These are phyloP conservation scores for Cephus runcator DNA, from an alignment of 2,888 invertebrate genomes.

Conservation along the genomic window DNA sequence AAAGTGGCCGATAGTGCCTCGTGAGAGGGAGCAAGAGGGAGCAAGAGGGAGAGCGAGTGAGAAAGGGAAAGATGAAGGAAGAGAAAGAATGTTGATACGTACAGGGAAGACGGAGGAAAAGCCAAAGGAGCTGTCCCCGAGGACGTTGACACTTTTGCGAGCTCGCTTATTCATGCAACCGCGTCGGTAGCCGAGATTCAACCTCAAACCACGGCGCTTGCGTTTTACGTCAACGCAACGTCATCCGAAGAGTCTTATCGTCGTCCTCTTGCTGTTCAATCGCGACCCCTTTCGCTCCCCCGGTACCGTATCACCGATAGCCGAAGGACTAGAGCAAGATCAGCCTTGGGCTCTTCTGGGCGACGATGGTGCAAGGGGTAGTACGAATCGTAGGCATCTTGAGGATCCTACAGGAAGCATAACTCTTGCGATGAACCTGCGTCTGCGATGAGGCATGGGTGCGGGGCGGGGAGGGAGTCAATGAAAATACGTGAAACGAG, in stretches of 20 bases:
- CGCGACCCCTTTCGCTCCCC: not conserved
- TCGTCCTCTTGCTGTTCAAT: not conserved
- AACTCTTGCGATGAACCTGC: not conserved
- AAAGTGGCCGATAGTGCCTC: not conserved
- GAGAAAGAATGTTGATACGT: not conserved
- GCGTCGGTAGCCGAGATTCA: not conserved
- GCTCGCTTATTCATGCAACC: not conserved
- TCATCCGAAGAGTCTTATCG: not conserved
- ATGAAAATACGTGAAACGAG: slow-evolving; percentile 10
- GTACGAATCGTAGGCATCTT: not conserved
- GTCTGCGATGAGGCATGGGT: not conserved
- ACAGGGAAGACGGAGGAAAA: not conserved
- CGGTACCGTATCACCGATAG: not conserved
- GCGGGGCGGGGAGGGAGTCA: not conserved
- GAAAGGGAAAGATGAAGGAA: not conserved
- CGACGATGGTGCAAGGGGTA: not conserved
- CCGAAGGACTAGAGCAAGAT: not conserved
- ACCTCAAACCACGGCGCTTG: not conserved
- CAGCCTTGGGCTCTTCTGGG: not conserved
- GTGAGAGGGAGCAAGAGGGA: not conserved
- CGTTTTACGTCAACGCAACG: not conserved
- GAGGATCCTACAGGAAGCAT: not conserved
- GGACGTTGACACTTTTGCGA: not conserved
- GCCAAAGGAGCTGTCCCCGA: not conserved
- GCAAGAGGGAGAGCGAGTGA: not conserved